These are phyloP conservation scores for Thymelicus sylvestris DNA, from an alignment of 2,888 invertebrate species.

Conservation along the genomic window DNA sequence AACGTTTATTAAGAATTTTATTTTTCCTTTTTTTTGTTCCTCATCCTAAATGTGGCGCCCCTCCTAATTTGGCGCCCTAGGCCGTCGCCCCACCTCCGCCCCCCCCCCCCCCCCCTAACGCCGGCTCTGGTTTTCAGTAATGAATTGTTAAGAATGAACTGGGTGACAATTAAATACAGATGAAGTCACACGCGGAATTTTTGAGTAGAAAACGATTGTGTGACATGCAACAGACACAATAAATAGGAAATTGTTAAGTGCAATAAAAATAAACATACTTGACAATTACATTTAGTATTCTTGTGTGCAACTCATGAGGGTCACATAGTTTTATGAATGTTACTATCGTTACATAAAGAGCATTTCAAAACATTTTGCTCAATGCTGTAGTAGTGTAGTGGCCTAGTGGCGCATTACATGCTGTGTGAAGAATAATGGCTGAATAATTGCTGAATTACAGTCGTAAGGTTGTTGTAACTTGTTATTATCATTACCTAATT, in stretches of 20 bases:
- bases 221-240: neutral
- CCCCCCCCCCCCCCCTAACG: no score
- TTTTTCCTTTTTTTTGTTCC: no score
- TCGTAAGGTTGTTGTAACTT: conserved; percentile 14
- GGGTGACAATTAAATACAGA: no score
- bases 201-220: no score
- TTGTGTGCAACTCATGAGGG: conserved; percentile 48
- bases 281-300: conserved; percentile 24
- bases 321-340: conserved; percentile 49
- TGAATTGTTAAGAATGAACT: no score
- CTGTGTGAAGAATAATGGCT: conserved; percentile 47
- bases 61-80: no score
- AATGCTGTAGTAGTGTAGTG: conserved; percentile 58
- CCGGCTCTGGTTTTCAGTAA: no score
- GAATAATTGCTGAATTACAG: conserved; percentile 24
- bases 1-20: no score
- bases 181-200: no score
- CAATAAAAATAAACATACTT: conserved; percentile 16
- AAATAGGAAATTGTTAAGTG: conserved; percentile 17
- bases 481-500: conserved; percentile 1
- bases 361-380: conserved; percentile 69
- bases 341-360: conserved; percentile 59
- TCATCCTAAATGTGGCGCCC: no score
- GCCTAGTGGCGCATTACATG: conserved; percentile 18
- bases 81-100: no score